Evolutionary conservation across 2,888 invertebrate species (phyloP).

Genomic region (Pantelozetes paolii): DNA sequence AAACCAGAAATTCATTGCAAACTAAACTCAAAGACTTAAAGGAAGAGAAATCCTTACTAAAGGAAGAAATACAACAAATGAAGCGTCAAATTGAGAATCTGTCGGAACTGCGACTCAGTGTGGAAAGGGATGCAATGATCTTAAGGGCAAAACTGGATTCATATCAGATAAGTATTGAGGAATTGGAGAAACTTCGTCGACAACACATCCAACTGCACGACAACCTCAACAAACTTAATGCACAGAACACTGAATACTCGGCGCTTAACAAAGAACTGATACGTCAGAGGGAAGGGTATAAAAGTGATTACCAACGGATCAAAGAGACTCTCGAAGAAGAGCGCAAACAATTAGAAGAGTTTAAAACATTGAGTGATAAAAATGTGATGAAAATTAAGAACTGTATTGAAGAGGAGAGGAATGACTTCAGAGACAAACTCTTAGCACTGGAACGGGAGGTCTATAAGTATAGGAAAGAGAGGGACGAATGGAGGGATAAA

Average conservation of each 20-base stretch:
- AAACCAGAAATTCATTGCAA: slow-evolving; percentile 37
- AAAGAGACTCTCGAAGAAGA: slow-evolving; percentile 39
- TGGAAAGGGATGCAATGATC: slow-evolving; percentile 41
- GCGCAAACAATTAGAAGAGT: slow-evolving; percentile 26
- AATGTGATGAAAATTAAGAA: slow-evolving; percentile 18
- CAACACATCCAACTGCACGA: slow-evolving; percentile 38
- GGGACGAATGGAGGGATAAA: slow-evolving; percentile 30
- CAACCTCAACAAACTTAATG: slow-evolving; percentile 30
- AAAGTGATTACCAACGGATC: slow-evolving; percentile 38
- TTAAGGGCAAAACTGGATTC: slow-evolving; percentile 39
- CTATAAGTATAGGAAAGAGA: slow-evolving; percentile 23
- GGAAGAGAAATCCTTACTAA: slow-evolving; percentile 35
- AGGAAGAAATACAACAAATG: slow-evolving; percentile 36
- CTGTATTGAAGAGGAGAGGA: slow-evolving; percentile 41
- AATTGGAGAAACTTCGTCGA: slow-evolving; percentile 39
- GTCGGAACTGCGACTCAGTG: slow-evolving; percentile 11
- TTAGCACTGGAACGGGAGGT: slow-evolving; percentile 31
- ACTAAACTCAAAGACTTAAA: slow-evolving; percentile 13
- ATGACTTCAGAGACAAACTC: slow-evolving; percentile 33
- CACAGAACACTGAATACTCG: slow-evolving; percentile 17
- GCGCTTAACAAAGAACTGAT: slow-evolving; percentile 39
- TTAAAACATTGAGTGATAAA: slow-evolving; percentile 37
- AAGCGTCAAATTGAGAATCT: slow-evolving; percentile 30
- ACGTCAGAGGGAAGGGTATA: not conserved
- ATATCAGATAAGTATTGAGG: slow-evolving; percentile 32